These are phyloP conservation scores for Drosophila fuyamai DNA, from an alignment of 1,140 invertebrate species.

Conservation along the genomic window DNA sequence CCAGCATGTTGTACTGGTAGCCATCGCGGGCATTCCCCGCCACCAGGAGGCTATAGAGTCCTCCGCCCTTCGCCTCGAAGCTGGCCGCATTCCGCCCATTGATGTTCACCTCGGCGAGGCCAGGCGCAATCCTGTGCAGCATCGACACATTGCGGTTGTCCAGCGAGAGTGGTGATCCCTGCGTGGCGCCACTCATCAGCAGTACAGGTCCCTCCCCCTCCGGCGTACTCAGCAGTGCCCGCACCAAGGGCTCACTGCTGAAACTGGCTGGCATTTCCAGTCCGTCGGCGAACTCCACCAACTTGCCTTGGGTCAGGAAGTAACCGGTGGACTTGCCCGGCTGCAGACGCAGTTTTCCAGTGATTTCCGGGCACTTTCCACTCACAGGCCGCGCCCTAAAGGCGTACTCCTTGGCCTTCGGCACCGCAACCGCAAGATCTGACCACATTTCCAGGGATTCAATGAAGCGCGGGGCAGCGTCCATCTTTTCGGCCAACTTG, in stretches of 20 bases:
- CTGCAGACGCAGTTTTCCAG: slow-evolving; percentile 39
- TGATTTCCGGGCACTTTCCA: slow-evolving; percentile 47
- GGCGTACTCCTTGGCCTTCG: slow-evolving; percentile 16
- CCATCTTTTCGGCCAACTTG: not conserved
- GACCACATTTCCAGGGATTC: slow-evolving; percentile 67
- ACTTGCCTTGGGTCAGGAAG: slow-evolving; percentile 51
- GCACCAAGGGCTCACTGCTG: slow-evolving; percentile 27
- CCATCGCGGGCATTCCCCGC: slow-evolving; percentile 87
- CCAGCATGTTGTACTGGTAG: slow-evolving; percentile 42
- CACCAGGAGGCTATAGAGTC: slow-evolving; percentile 87
- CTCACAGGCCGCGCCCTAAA: slow-evolving; percentile 31
- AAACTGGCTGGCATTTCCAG: slow-evolving; percentile 25
- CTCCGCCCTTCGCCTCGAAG: slow-evolving; percentile 85
- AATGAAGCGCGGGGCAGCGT: slow-evolving; percentile 2
- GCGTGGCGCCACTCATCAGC: slow-evolving; percentile 12
- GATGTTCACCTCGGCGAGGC: slow-evolving; percentile 82
- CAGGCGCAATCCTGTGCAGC: slow-evolving; percentile 83
- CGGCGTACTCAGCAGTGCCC: slow-evolving; percentile 65
- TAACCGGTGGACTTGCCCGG: slow-evolving; percentile 85
- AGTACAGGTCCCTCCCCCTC: slow-evolving; percentile 40
- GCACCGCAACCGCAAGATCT: slow-evolving; percentile 37
- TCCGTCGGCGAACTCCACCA: slow-evolving; percentile 67
- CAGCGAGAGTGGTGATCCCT: not conserved
- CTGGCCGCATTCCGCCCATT: slow-evolving; percentile 66
- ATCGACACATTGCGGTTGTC: slow-evolving; percentile 67